A percentile compares a stretch with the other conserved stretches of the same genome.
These are phyloP conservation scores for Bellardia pandia DNA, from an alignment of 2,888 invertebrate species.

Conservation along the genomic window DNA sequence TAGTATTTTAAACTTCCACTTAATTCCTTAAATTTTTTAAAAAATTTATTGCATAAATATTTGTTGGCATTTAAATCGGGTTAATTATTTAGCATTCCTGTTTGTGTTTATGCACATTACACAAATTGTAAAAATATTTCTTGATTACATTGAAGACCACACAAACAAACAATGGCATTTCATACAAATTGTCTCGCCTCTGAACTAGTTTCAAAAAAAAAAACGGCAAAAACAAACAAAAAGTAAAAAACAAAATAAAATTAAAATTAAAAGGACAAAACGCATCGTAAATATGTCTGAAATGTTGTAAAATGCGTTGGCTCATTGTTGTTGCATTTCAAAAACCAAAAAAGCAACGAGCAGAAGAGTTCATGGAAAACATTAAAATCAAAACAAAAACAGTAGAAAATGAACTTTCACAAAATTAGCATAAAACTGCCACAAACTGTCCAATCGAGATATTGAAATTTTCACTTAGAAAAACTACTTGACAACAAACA, in stretches of 20 bases:
- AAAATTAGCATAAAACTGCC: slow-evolving; percentile 62
- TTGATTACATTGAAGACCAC: slow-evolving; percentile 12
- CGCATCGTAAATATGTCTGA: not conserved
- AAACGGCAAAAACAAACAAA: not conserved
- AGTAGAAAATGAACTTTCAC: slow-evolving; percentile 6
- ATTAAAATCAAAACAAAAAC: not conserved
- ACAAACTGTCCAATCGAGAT: slow-evolving; percentile 64
- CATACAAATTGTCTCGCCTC: slow-evolving; percentile 43
- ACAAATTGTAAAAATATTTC: slow-evolving; percentile 37
- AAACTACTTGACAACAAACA: slow-evolving; percentile 33
- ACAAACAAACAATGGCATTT: slow-evolving; percentile 41
- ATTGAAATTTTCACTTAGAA: slow-evolving; percentile 53
- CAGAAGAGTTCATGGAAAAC: not conserved
- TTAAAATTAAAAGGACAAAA: not conserved
- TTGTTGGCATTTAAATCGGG: slow-evolving; percentile 10
- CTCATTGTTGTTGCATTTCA: not conserved
- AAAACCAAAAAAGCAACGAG: not conserved
- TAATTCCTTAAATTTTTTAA: not conserved
- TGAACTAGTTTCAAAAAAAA: slow-evolving; percentile 1
- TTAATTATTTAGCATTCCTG: slow-evolving; percentile 2
- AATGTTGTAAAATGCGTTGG: slow-evolving; percentile 32
- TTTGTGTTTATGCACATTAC: slow-evolving; percentile 18
- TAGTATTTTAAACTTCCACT: not conserved
- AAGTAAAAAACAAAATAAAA: not conserved
- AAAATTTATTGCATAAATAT: not conserved